Evolutionary conservation across 1,140 invertebrate genomes (phyloP), one percentile per base, ranked within the genome.

Genomic region (Planococcus citri): DNA sequence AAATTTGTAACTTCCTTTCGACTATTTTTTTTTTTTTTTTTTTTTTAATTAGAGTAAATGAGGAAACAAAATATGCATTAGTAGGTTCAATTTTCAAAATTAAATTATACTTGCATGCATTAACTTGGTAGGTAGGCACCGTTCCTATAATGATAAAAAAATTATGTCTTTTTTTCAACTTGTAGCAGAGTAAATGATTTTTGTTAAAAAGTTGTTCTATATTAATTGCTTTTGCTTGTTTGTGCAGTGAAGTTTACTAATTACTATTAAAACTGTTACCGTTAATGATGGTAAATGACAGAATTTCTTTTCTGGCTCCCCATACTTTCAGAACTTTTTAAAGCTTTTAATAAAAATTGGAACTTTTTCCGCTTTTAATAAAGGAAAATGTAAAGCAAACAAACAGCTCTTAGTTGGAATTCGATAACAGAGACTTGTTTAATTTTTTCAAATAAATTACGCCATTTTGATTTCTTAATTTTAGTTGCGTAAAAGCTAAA

Each of bases 261-360:
- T 51, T 51, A n/a, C n/a, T 51, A 20, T 51, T 51, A 9, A 51
- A 51, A 20, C 41, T 20, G 41, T 51, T 9, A 51, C n/a, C 41
- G 17, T 51, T 51, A 9, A 51, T n/a, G n/a, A 9, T 17, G 17
- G 17, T 51, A 51, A 51, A 51, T 51, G 41, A 51, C 17, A 37
- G 12, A 20, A 51, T 9, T 51, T 51, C n/a, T 17, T 51, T 51
- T n/a, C 17, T 20, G 41, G 3, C 17, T 14, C 17, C 4, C 10
- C 4, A 51, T 51, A 51, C 41, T 51, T 20, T 51, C 17, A 9
- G 17, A 51, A 20, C n/a, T 51, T 51, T n/a, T 51, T 6, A 51
- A 51, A 51, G 41, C 41, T 51, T 51, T 51, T 51, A 51, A 51
- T 51, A 51, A 51, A 51, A 51, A 51, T 51, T 51, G 17, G 41